Percentiles rank a stretch among this genome's conserved stretches.
Conservation (phyloP, 1,140 invertebrate genomes). For the Heliconius melpomene region DNA sequence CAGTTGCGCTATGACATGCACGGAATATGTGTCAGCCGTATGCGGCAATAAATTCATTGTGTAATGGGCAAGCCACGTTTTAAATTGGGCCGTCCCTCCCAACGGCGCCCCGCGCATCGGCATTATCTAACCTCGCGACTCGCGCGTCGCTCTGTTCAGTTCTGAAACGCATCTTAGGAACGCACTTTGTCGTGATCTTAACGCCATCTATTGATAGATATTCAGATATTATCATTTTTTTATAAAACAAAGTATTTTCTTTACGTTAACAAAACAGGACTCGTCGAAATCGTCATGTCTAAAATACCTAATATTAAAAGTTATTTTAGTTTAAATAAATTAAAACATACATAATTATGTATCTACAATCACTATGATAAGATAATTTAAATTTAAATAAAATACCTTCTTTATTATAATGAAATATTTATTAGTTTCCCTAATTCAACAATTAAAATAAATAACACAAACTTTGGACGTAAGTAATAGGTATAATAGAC, state of each 20-base stretch:
- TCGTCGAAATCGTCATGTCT: slow-evolving; percentile 28
- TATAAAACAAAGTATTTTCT: not conserved
- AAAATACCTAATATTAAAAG: slow-evolving; percentile 33
- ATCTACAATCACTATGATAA: not conserved
- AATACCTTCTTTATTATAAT: slow-evolving; percentile 4
- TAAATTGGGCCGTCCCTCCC: slow-evolving; percentile 76
- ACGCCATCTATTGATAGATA: slow-evolving; percentile 49
- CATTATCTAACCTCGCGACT: slow-evolving; percentile 61
- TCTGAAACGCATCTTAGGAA: slow-evolving; percentile 59
- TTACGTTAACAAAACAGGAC: not conserved
- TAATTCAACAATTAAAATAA: slow-evolving; percentile 9
- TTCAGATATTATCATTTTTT: slow-evolving; percentile 7
- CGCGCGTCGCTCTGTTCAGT: slow-evolving; percentile 54
- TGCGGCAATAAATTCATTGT: slow-evolving; percentile 78
- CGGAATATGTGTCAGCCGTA: slow-evolving; percentile 72
- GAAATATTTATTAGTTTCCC: slow-evolving; percentile 1
- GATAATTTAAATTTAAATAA: not conserved
- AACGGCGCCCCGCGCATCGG: slow-evolving; percentile 70
- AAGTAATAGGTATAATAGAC: not conserved
- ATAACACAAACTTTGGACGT: not conserved
- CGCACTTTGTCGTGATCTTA: slow-evolving; percentile 35
- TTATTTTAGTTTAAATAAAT: not conserved
- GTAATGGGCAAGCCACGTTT: slow-evolving; percentile 70
- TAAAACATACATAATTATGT: not conserved
- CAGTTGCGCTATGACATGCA: slow-evolving; percentile 63